Base-by-base conservation (phyloP, 2,888 invertebrate genomes). In the Pharmacophagus antenor region DNA sequence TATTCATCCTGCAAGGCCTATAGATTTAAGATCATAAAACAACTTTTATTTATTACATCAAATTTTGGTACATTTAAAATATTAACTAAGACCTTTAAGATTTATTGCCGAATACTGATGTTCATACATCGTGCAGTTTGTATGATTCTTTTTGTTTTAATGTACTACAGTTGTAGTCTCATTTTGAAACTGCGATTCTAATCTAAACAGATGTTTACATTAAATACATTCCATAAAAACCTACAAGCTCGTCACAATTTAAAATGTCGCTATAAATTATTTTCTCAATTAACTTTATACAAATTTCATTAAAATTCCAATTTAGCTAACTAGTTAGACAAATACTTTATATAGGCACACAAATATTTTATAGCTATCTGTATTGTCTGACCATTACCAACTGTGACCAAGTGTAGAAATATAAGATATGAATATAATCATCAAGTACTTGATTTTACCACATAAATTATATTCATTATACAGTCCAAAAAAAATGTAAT, bases 311-410 rank as follows among this genome's bases (percentile, higher is more conserved):
- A 70, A 65, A 64, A 71, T 74, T 68, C 64, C 62, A 65, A 73
- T 80, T 82, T 80, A 80, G 65, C 76, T 80, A 79, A 73, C 80
- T 84, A 85, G 69, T 64, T 68, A 84, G 74, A 83, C 77, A 69
- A 79, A 82, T 71, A 80, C 71, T 79, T 84, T 84, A 77, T 70
- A 75, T 84, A 88, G 87, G 87, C 87, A 88, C 86, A 85, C 79
- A 85, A 82, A 84, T 81, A 83, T 77, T 78, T n/a, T n/a, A 77
- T 72, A 67, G 70, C 70, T 76, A 60, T n/a, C 50, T 25, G 22
- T 56, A 52, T 46, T 49, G 18, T 53, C 48, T 42, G 50, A 57
- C 20, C 41, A 5, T 37, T 31, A 46, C 20, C 54, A 47, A 44
- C 22, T 21, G 37, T 15, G n/a, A 37, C 7, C n/a, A 22, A 15